Conservation (phyloP, 2,888 invertebrate genomes). For the Drosophila villosipedis region DNA sequence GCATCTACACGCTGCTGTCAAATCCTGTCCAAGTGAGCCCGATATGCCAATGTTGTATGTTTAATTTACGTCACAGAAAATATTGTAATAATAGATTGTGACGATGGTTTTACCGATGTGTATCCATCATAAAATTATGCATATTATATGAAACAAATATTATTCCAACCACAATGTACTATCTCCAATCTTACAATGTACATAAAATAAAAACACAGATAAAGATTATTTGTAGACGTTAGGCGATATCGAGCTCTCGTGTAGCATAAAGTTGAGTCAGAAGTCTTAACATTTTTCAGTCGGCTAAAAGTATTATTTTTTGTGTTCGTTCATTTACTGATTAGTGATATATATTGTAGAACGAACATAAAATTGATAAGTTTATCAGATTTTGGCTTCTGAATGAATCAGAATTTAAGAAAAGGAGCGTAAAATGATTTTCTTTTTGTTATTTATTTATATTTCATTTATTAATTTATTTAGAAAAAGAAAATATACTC, state of each 20-base stretch:
- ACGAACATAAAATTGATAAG: no score
- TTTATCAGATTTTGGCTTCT: background rate
- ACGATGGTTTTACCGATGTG: background rate
- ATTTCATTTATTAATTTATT: background rate
- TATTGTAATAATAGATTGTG: background rate
- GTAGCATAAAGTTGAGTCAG: conserved; percentile 18
- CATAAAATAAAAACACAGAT: background rate
- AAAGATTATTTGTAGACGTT: background rate
- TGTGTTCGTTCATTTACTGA: conserved; percentile 15
- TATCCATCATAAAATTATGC: background rate
- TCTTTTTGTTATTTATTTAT: background rate
- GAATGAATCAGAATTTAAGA: conserved; percentile 6
- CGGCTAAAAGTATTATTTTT: background rate
- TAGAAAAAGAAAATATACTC: background rate
- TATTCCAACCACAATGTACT: background rate
- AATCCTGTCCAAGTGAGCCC: background rate
- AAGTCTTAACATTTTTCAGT: background rate
- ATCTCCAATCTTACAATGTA: background rate
- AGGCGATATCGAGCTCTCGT: background rate
- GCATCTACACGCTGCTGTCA: background rate
- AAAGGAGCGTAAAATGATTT: background rate
- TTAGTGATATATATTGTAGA: background rate
- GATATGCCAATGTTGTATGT: background rate
- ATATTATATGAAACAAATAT: background rate
- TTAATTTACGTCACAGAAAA: background rate